Conservation (phyloP, 2,888 invertebrate genomes). For the Epistrophe eligans region DNA sequence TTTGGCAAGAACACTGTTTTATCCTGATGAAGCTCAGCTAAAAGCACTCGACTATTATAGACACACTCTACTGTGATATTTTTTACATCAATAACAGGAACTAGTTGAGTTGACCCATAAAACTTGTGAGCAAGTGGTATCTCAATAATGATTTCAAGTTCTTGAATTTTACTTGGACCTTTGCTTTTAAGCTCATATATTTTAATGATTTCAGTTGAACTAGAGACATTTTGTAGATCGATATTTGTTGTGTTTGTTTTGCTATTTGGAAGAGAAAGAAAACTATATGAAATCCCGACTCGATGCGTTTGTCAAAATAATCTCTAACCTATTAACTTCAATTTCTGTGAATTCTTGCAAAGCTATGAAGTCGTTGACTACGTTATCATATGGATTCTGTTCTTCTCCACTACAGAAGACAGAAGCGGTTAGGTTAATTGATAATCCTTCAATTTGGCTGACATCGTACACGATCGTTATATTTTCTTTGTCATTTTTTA, state of each 20-base stretch:
- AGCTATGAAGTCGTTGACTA: constrained; percentile 78
- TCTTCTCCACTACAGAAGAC: constrained; percentile 83
- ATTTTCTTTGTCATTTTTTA: constrained; percentile 78
- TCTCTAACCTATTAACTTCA: constrained; percentile 82
- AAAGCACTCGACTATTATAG: constrained; percentile 80
- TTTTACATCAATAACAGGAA: constrained; percentile 81
- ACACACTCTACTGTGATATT: constrained; percentile 81
- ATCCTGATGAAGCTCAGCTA: constrained; percentile 58
- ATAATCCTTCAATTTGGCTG: constrained; percentile 79
- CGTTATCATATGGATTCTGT: constrained; percentile 80
- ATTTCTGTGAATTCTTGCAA: constrained; percentile 82
- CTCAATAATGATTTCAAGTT: constrained; percentile 80
- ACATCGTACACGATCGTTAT: constrained; percentile 82
- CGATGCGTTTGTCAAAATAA: neutral
- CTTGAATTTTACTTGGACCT: constrained; percentile 82
- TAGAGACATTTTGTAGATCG: constrained; percentile 80
- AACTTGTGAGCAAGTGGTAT: constrained; percentile 82
- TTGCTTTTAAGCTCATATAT: constrained; percentile 82
- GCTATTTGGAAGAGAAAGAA: constrained; percentile 73
- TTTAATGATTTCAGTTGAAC: constrained; percentile 80
- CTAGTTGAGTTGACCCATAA: constrained; percentile 78
- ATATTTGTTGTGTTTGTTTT: constrained; percentile 80
- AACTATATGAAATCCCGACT: neutral
- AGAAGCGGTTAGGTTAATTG: constrained; percentile 80
- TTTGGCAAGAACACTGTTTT: neutral